Base-by-base conservation (phyloP, 2,797 vertebrate genomes). In the Sebastes aleutianus region DNA sequence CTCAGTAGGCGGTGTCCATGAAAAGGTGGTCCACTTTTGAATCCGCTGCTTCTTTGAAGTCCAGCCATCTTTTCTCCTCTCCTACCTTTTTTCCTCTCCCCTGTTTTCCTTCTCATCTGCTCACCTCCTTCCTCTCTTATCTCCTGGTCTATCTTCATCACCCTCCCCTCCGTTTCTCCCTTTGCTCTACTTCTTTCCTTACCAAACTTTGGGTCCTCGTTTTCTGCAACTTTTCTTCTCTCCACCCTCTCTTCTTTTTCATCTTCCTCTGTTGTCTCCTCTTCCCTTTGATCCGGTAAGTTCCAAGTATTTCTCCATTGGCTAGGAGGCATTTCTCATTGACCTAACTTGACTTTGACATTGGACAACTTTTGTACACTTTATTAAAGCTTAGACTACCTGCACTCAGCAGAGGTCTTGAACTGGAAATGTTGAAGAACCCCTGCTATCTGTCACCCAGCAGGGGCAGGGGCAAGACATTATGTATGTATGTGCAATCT, bases 21-120 rank as follows among this genome's bases (percentile, higher is more conserved):
- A 89, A 87, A 88, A 85, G 84, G 39, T 73, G 88, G 84, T 87
- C 80, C 84, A 86, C 89, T 89, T 92, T 85, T 85, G 61, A 86
- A 67, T 77, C 26, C 4, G 72, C 63, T 47, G 68, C 64, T 67
- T 77, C 87, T 93, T 93, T 93, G 93, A 93, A 93, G 93, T 91
- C 18, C 36, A 58, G 79, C 85, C 85, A 78, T 82, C 78, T 66
- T 62, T 66, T 78, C 75, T 76, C 67, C 71, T 78, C 64, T 53
- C 22, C 16, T 66, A 20, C 20, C 56, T 65, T 59, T 59, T 18
- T n/a, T 22, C 68, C 65, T 71, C 39, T 73, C 56, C 50, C 85
- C 58, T 50, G 62, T 74, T 66, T 74, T n/a, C 71, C 13, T n/a
- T 63, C 78, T 85, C 64, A 66, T 83, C 50, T 79, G 56, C 66